Base-by-base conservation (phyloP, 2,888 invertebrate species). In the Orthosia cruda region DNA sequence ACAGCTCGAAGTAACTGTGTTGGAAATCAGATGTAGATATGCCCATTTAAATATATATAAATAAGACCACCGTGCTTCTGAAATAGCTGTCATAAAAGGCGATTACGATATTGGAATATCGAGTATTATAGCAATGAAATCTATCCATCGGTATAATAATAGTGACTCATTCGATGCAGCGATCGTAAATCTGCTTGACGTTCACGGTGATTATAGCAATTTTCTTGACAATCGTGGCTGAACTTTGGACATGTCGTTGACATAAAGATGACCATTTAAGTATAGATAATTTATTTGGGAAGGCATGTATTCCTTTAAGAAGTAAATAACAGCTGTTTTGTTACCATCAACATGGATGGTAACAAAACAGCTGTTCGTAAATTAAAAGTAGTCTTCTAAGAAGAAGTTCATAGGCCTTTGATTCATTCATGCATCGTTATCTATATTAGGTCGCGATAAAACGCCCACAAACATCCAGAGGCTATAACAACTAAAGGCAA, bases 1-100 rank as follows among this genome's bases (percentile, higher is more conserved):
- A 75, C 20, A 54, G 20, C n/a, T 67, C 75, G 79, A 68, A 61
- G 72, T 83, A 83, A 83, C 80, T 58, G 67, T 59, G 62, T 75
- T 75, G 54, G 69, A 75, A 75, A 75, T 74, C 61, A 69, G 49
- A 80, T 67, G 57, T 23, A 69, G 71, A 71, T 79, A 82, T 79
- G 55, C 16, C 32, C 67, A 73, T 83, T 80, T 69, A 74, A 65
- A 84, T 69, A 69, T 54, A n/a, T 71, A 57, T 61, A 64, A 61
- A 65, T 57, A 50, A 62, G 64, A 81, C 81, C 74, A 78, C 73
- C 68, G 9, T 26, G 63, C 16, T 61, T 68, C 23, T 58, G 15
- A 26, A 76, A 61, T 58, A 62, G n/a, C 26, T 58, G 54, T 59
- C 66, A 80, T 74, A 59, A 58, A 64, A 57, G 40, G n/a, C 40